Conservation (phyloP, 2,888 invertebrate species). For the Chrysolina haemoptera region DNA sequence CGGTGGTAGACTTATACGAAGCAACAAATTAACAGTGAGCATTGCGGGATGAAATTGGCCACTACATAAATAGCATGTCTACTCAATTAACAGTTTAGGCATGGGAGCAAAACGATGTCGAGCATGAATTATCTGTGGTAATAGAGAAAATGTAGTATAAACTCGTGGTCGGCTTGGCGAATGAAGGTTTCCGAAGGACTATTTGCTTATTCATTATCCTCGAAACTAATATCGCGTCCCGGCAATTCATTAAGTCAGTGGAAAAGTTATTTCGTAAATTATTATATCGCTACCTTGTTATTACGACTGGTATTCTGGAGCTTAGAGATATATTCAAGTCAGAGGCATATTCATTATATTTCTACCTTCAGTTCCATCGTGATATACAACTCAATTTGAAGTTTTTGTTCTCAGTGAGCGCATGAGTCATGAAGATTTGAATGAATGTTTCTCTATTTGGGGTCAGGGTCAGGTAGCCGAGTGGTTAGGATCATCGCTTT, state of each 20-base stretch:
- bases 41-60: neutral
- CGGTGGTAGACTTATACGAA: no score
- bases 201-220: slow-evolving; percentile 1
- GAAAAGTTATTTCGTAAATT: neutral
- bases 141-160: neutral
- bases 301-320: neutral
- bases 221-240: slow-evolving; percentile 15
- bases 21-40: neutral
- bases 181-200: neutral
- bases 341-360: no score
- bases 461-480: no score
- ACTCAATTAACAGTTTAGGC: neutral
- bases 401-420: no score
- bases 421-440: no score
- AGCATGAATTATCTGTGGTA: neutral
- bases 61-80: neutral
- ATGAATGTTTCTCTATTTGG: no score
- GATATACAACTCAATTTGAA: no score
- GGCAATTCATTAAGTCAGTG: neutral
- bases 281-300: slow-evolving; percentile 1
- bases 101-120: neutral
- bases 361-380: no score
- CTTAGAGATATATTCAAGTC: neutral
- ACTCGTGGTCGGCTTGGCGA: slow-evolving; percentile 7
- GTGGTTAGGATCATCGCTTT: no score